Base-by-base conservation (phyloP, 2,797 vertebrate genomes). In the Selene dorsalis region DNA sequence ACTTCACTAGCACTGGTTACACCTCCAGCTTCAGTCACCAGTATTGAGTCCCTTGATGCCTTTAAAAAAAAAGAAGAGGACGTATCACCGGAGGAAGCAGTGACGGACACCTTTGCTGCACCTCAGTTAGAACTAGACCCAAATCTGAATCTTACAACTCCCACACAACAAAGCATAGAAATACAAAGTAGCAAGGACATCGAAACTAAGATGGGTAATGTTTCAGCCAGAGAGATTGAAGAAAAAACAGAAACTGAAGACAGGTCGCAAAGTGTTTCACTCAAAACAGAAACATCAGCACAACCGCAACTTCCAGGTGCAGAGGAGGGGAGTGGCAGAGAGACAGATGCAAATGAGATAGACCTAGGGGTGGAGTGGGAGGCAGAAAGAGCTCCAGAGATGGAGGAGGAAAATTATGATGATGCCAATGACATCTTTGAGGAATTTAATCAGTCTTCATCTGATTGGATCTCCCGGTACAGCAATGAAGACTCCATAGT, bases 401-500 rank as follows among this genome's bases (percentile, higher is more conserved):
- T 55, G 24, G 70, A 72, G 48, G 66, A 63, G 26, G 43, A 45
- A 43, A 52, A 8, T 18, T 32, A 39, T 59, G 38, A 79, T 10
- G 28, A 70, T 30, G 30, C 76, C 24, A 5, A 17, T 22, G 53
- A 62, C 11, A 22, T 39, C 16, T 41, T 24, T 55, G 69, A 75
- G 55, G 63, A 67, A 39, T 22, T 64, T 26, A 55, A 73, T 75
- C 63, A 60, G 41, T 26, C 75, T 26, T 82, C 76, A 55, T 56
- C 69, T 35, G 66, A 87, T 39, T 16, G 24, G 70, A 79, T 59
- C 13, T 47, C 57, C 53, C 70, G 70, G 30, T 12, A 35, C 11
- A 73, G n/a, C 45, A 32, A 38, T 24, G 63, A 35, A 72, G 77
- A 61, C 16, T 24, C 70, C 13, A 53, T 48, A 5, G 35, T 75